Conservation (phyloP, 2,113 vertebrate genomes). For the Chauna torquata region DNA sequence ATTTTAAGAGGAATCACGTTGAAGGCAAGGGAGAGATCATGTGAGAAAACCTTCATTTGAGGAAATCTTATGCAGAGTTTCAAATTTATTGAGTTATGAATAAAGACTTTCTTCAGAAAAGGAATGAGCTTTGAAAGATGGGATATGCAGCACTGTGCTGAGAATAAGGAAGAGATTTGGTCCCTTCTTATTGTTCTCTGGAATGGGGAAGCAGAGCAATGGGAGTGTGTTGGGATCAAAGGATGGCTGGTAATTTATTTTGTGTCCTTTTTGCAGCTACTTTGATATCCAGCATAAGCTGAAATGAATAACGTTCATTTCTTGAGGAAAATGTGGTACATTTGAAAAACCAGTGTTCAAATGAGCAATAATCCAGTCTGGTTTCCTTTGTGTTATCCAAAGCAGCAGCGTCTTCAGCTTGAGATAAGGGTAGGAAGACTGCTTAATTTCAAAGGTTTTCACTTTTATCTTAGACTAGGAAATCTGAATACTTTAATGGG, state of each 20-base stretch:
- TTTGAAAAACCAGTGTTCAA: constrained; percentile 60
- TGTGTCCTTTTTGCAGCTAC: constrained; percentile 58
- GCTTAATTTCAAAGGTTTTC: constrained; percentile 71
- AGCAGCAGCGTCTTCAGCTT: constrained; percentile 47
- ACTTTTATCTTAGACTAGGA: constrained; percentile 67
- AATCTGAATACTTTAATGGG: constrained; percentile 68
- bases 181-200: constrained; percentile 21
- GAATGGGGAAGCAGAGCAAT: not conserved
- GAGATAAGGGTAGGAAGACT: constrained; percentile 61
- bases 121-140: constrained; percentile 5
- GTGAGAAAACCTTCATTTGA: not conserved
- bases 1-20: not conserved
- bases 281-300: constrained; percentile 61
- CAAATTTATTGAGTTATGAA: constrained; percentile 17
- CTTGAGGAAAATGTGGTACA: constrained; percentile 47
- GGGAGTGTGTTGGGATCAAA: constrained; percentile 59
- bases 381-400: constrained; percentile 65
- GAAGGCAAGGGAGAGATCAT: not conserved
- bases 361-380: constrained; percentile 66
- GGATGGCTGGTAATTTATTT: constrained; percentile 59
- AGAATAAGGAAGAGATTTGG: constrained; percentile 27
- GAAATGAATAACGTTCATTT: constrained; percentile 60
- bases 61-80: not conserved
- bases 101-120: constrained; percentile 11
- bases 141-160: not conserved